Percentiles rank a stretch among this genome's conserved stretches.
Evolutionary conservation across 2,113 vertebrate genomes (phyloP).

Genomic region (Mormoops blainvillei): DNA sequence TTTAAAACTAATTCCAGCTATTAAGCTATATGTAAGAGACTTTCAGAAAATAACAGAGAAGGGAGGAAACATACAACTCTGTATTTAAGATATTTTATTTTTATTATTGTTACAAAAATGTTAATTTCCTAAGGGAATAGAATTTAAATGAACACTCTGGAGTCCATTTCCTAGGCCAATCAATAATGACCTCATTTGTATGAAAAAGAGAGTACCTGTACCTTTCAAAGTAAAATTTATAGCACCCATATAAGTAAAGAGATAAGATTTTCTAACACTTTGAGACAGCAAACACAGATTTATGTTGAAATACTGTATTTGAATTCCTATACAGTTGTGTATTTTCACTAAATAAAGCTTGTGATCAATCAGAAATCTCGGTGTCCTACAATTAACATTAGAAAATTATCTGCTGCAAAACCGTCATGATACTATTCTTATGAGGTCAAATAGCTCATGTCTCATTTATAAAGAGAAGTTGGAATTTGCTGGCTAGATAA

Average conservation of each 20-base stretch:
- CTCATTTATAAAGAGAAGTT: constrained; percentile 66
- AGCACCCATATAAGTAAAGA: constrained; percentile 19
- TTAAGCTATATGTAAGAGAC: constrained; percentile 53
- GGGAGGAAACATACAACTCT: constrained; percentile 27
- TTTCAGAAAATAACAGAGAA: constrained; percentile 33
- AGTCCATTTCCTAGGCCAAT: constrained; percentile 66
- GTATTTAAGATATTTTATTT: constrained; percentile 57
- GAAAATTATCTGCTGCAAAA: constrained; percentile 69
- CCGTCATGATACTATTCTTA: constrained; percentile 70
- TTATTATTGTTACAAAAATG: constrained; percentile 69
- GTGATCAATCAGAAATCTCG: constrained; percentile 67
- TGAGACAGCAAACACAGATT: constrained; percentile 62
- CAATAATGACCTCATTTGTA: constrained; percentile 66
- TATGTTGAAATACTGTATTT: constrained; percentile 63
- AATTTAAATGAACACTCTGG: constrained; percentile 53
- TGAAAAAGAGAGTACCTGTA: constrained; percentile 61
- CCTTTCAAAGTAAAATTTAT: constrained; percentile 68
- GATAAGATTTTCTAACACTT: constrained; percentile 49
- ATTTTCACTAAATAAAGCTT: constrained; percentile 69
- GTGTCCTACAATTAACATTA: constrained; percentile 71
- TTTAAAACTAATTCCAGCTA: neutral
- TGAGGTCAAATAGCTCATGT: constrained; percentile 72
- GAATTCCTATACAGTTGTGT: constrained; percentile 55
- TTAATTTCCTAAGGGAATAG: constrained; percentile 54
- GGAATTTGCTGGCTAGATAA: constrained; percentile 73